These are phyloP conservation scores for Herpetotheres cachinnans DNA, from an alignment of 2,113 vertebrate genomes.

Conservation along the genomic window DNA sequence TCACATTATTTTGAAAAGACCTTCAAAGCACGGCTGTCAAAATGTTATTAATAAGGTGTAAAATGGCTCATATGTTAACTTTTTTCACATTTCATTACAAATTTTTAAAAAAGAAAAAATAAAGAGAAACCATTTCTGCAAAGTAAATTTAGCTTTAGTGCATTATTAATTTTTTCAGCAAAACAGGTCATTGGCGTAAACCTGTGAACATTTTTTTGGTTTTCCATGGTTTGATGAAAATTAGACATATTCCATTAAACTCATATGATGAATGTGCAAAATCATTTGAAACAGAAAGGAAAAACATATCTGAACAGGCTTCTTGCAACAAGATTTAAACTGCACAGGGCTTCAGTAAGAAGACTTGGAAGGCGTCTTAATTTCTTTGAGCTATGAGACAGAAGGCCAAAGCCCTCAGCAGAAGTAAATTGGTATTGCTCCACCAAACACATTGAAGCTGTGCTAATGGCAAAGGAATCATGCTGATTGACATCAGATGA, in stretches of 20 bases:
- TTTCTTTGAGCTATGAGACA: slow-evolving; percentile 31
- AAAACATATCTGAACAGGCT: background rate
- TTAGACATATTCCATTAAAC: slow-evolving; percentile 1
- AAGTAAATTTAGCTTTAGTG: background rate
- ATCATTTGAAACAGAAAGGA: slow-evolving; percentile 15
- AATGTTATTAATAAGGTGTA: background rate
- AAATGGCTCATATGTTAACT: background rate
- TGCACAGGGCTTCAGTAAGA: background rate
- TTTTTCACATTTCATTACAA: background rate
- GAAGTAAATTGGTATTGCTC: slow-evolving; percentile 27
- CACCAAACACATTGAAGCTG: slow-evolving; percentile 9
- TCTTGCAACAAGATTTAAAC: background rate
- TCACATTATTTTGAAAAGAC: background rate
- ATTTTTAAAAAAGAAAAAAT: background rate
- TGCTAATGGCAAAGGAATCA: slow-evolving; percentile 31
- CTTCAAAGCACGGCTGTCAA: slow-evolving; percentile 1
- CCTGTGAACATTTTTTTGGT: background rate
- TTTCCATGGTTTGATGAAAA: slow-evolving; percentile 13
- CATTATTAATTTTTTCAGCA: background rate
- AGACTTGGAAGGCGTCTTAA: slow-evolving; percentile 1
- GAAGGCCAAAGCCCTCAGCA: slow-evolving; percentile 1
- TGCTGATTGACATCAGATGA: slow-evolving; percentile 51
- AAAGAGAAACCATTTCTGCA: background rate
- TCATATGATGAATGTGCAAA: slow-evolving; percentile 8
- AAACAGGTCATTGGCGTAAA: background rate